Percentiles rank a stretch among this genome's conserved stretches.
phyloP scores from a whole-genome alignment of 2,113 vertebrate species.

The Megalops atlanticus region DNA sequence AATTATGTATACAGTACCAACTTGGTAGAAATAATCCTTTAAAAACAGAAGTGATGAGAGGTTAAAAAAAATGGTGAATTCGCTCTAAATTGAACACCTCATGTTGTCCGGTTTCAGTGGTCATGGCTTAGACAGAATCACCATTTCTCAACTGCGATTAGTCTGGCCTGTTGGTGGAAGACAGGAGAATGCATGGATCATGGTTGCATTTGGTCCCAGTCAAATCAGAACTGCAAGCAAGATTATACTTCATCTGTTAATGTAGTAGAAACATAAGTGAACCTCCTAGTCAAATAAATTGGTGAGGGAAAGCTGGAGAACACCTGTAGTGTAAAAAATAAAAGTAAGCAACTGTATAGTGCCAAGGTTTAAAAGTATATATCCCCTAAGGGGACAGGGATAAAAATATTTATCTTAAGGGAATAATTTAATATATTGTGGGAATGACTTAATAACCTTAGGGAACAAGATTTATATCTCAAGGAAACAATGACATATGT shows the following conservation, averaged over 20 bases:
- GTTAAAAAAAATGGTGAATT: not conserved
- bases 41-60: conserved; percentile 19
- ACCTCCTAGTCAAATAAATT: too few species aligned
- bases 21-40: conserved; percentile 13
- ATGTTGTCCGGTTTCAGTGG: not conserved
- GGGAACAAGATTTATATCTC: too few species aligned
- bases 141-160: not conserved
- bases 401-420: too few species aligned
- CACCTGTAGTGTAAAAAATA: too few species aligned
- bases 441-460: too few species aligned
- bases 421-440: too few species aligned
- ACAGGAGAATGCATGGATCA: not conserved
- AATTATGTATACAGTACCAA: conserved; percentile 9
- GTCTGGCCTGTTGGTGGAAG: not conserved
- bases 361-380: too few species aligned
- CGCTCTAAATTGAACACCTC: not conserved
- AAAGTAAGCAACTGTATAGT: too few species aligned
- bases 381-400: too few species aligned
- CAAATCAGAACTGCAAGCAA: conserved; percentile 13
- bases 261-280: not conserved
- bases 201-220: not conserved
- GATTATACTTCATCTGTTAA: conserved; percentile 21
- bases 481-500: too few species aligned
- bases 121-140: too few species aligned
- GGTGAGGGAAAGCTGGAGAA: too few species aligned